phyloP scores from a whole-genome alignment of 2,888 invertebrate genomes.

The Phymatocera aterrima region DNA sequence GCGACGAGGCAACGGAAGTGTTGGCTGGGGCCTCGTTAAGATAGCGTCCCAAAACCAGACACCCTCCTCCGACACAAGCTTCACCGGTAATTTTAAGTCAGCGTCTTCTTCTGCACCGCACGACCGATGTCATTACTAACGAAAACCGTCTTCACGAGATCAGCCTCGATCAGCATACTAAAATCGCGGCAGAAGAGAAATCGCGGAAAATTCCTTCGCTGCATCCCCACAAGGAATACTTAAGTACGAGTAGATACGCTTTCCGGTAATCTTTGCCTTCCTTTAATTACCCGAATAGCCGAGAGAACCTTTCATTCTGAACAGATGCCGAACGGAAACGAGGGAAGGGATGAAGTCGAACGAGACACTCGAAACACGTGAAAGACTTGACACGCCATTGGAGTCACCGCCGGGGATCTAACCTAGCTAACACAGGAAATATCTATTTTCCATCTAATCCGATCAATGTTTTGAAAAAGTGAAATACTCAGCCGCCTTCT shows the following conservation, averaged over 20 bases:
- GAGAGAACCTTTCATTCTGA: neutral
- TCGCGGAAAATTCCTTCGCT: neutral
- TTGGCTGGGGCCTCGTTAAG: conserved; percentile 39
- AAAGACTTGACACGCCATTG: too few species aligned
- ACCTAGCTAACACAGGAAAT: too few species aligned
- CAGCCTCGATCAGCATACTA: neutral
- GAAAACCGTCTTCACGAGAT: neutral
- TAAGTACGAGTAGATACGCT: neutral
- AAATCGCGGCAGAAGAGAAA: neutral
- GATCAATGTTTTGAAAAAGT: too few species aligned
- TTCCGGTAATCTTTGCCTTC: neutral
- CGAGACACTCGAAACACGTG: neutral
- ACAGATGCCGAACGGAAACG: neutral
- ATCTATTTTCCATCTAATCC: too few species aligned
- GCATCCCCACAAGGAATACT: neutral
- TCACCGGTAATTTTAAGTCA: neutral
- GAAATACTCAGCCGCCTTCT: too few species aligned
- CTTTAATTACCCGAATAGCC: neutral
- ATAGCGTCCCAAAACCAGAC: conserved; percentile 35
- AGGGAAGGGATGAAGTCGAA: neutral
- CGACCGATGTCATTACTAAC: conserved; percentile 8
- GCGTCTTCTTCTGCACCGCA: conserved; percentile 3
- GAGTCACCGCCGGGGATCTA: too few species aligned
- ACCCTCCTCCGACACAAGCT: conserved; percentile 8
- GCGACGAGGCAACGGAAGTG: conserved; percentile 13